Conservation (phyloP, 1,140 invertebrate species). For the Gonioctena quinquepunctata region DNA sequence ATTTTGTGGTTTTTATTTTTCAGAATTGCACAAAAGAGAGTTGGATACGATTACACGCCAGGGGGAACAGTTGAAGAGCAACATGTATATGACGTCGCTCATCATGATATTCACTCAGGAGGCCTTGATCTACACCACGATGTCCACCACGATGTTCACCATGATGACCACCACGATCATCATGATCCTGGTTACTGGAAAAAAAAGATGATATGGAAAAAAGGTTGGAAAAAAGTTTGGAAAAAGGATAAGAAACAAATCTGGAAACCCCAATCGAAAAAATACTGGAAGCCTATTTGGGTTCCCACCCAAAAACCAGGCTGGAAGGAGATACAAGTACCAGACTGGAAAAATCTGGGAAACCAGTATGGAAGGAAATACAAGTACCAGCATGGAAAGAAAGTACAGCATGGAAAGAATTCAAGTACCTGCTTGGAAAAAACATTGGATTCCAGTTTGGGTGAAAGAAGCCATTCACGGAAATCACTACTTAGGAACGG, state of each 20-base stretch:
- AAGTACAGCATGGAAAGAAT: constrained; percentile 68
- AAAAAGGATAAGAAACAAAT: constrained; percentile 65
- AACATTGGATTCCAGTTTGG: constrained; percentile 68
- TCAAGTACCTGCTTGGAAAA: constrained; percentile 68
- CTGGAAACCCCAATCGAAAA: constrained; percentile 66
- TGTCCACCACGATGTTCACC: constrained; percentile 37
- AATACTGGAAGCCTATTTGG: constrained; percentile 67
- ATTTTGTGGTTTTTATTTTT: too few relatives aligned
- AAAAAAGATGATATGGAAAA: constrained; percentile 68
- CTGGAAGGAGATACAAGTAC: constrained; percentile 67
- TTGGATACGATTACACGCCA: constrained; percentile 28
- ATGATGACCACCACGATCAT: constrained; percentile 45
- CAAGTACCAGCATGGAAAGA: constrained; percentile 65
- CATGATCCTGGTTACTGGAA: constrained; percentile 66
- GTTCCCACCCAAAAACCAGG: constrained; percentile 63
- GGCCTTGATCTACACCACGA: constrained; percentile 15
- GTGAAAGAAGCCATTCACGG: constrained; percentile 72
- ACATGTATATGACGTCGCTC: constrained; percentile 27
- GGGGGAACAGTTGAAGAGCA: constrained; percentile 19
- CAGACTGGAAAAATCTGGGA: constrained; percentile 62
- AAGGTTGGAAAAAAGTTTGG: constrained; percentile 64
- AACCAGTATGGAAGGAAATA: constrained; percentile 63
- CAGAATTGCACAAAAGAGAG: constrained; percentile 26
- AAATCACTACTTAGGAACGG: constrained; percentile 72
- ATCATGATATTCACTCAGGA: neutral